Percentiles rank a stretch among this genome's conserved stretches.
Evolutionary conservation across 2,888 invertebrate species (phyloP).

Genomic region (Tetragnatha montana): DNA sequence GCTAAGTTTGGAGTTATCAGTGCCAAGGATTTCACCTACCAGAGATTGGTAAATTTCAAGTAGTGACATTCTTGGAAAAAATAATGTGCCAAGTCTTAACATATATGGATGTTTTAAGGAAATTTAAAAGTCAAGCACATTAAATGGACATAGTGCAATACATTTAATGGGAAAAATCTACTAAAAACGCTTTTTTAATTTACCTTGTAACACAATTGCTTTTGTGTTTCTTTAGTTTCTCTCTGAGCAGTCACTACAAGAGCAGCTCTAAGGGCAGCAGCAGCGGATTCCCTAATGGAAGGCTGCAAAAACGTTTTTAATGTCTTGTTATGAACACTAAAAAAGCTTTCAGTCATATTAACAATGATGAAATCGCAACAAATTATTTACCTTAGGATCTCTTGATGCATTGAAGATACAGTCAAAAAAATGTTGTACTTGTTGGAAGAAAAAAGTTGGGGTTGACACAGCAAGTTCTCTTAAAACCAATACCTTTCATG

Average conservation of each 20-base stretch:
- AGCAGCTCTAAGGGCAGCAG: slow-evolving; percentile 94
- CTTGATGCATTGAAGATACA: slow-evolving; percentile 92
- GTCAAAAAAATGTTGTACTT: slow-evolving; percentile 94
- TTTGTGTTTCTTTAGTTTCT: slow-evolving; percentile 93
- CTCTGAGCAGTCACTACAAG: slow-evolving; percentile 95
- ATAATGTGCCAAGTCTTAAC: too few relatives aligned
- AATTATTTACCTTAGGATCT: slow-evolving; percentile 84
- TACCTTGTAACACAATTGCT: slow-evolving; percentile 86
- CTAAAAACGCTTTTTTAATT: neutral
- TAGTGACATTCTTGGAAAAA: too few relatives aligned
- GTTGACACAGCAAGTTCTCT: slow-evolving; percentile 95
- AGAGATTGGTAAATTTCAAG: too few relatives aligned
- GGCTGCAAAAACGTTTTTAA: slow-evolving; percentile 77
- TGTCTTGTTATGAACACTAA: neutral
- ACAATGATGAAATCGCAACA: neutral
- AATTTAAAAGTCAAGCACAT: too few relatives aligned
- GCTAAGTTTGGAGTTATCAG: too few relatives aligned
- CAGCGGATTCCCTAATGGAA: slow-evolving; percentile 92
- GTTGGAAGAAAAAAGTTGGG: slow-evolving; percentile 98
- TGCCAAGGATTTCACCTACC: too few relatives aligned
- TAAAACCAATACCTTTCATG: slow-evolving; percentile 83
- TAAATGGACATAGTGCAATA: too few relatives aligned
- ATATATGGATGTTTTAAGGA: too few relatives aligned
- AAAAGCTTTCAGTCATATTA: neutral
- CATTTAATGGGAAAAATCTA: neutral